Evolutionary conservation across 35 echinoderm and acorn worm genomes (phyloP).

Genomic region (Hemicentrotus pulcherrimus): DNA sequence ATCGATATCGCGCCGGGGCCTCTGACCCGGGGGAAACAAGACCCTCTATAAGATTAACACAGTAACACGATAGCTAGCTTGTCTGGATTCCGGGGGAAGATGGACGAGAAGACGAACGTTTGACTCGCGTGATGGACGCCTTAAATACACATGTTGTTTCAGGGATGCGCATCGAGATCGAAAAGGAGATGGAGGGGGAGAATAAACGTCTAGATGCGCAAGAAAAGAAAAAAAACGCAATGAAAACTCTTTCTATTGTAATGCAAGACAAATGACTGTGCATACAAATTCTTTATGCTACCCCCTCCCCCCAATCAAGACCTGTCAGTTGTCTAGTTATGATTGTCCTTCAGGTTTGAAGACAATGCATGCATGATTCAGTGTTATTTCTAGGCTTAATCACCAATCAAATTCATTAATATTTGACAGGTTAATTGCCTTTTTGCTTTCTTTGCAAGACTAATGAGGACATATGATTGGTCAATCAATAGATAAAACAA

Average conservation of each 20-base stretch:
- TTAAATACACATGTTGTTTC: constrained; percentile 39
- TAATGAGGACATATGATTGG: constrained; percentile 8
- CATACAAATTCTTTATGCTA: background rate
- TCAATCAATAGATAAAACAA: background rate
- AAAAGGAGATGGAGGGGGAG: background rate
- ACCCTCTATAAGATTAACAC: constrained; percentile 19
- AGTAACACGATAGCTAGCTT: constrained; percentile 11
- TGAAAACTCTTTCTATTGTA: background rate
- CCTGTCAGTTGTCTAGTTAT: background rate
- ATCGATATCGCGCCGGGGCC: background rate
- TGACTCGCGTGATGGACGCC: background rate
- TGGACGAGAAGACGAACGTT: background rate
- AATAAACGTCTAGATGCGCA: background rate
- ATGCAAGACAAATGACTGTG: background rate
- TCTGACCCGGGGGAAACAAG: constrained; percentile 25
- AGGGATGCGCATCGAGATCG: background rate
- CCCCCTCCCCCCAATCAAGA: background rate
- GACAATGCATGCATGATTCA: background rate
- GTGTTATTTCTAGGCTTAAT: background rate
- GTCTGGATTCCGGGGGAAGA: background rate
- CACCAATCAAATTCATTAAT: background rate
- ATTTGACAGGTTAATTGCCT: background rate
- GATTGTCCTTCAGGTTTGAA: background rate
- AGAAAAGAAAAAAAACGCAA: background rate
- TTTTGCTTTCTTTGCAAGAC: background rate